These are phyloP conservation scores for Drosophila nr. perissopoda DNA, from an alignment of 2,888 invertebrate genomes.

Conservation along the genomic window DNA sequence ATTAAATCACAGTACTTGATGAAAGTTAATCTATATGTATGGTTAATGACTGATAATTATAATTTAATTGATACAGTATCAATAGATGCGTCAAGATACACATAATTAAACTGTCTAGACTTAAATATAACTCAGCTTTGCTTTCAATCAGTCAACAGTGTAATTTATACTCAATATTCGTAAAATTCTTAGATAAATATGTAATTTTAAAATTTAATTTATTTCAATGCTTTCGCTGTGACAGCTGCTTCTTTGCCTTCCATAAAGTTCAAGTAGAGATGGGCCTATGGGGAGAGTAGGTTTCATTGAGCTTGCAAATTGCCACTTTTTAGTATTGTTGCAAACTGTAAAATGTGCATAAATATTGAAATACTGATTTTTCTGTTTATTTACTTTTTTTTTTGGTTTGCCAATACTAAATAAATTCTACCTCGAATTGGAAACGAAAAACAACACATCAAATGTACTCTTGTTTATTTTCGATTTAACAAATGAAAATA, in stretches of 20 bases:
- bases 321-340: constrained; percentile 59
- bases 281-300: constrained; percentile 33
- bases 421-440: constrained; percentile 8
- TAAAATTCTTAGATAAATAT: constrained; percentile 24
- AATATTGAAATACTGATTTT: constrained; percentile 37
- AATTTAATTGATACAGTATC: not conserved
- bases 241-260: constrained; percentile 15
- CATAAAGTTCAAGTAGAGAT: constrained; percentile 40
- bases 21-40: not conserved
- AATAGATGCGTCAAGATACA: not conserved
- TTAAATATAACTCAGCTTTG: constrained; percentile 67
- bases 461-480: constrained; percentile 11
- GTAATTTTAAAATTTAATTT: constrained; percentile 8
- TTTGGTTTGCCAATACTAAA: constrained; percentile 12
- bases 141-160: constrained; percentile 68
- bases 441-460: constrained; percentile 12
- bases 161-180: constrained; percentile 37
- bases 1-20: constrained; percentile 73
- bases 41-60: constrained; percentile 1
- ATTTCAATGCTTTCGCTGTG: constrained; percentile 17
- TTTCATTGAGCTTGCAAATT: constrained; percentile 32
- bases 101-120: constrained; percentile 21
- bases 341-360: constrained; percentile 67
- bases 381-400: not conserved
- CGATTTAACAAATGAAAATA: constrained; percentile 15